A percentile compares a stretch with the other conserved stretches of the same genome.
Conservation (phyloP, 2,113 vertebrate genomes). For the Hippolais icterina region DNA sequence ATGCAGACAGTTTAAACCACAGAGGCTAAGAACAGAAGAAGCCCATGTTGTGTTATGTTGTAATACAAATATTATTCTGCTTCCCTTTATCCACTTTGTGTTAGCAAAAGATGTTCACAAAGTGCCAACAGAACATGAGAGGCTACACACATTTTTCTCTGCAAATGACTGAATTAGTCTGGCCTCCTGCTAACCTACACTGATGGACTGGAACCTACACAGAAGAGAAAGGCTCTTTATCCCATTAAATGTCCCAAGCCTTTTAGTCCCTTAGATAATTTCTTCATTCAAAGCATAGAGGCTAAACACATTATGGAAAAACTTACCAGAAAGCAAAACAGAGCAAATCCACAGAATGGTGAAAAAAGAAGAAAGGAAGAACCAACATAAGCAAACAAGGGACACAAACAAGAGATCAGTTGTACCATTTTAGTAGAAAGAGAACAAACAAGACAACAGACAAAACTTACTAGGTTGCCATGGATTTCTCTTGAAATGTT, state of each 20-base stretch:
- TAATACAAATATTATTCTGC: neutral
- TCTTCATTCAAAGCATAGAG: neutral
- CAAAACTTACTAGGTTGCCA: constrained; percentile 86
- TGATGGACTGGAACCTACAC: neutral
- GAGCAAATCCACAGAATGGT: neutral
- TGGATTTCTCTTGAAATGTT: constrained; percentile 87
- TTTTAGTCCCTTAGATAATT: neutral
- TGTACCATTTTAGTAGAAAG: neutral
- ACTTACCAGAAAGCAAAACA: constrained; percentile 17
- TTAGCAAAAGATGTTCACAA: neutral
- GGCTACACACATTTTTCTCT: neutral
- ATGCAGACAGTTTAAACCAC: neutral
- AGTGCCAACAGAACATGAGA: neutral
- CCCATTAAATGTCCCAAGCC: neutral
- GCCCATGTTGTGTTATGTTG: neutral
- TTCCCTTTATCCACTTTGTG: neutral
- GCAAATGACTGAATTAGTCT: neutral
- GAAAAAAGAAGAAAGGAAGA: constrained; percentile 19
- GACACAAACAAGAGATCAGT: neutral
- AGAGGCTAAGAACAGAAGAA: neutral
- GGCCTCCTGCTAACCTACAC: neutral
- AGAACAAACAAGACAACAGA: neutral
- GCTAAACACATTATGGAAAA: neutral
- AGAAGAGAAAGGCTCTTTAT: neutral
- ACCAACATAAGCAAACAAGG: constrained; percentile 4